Base-by-base conservation (phyloP, 2,888 invertebrate species). In the Leptinotarsa peninsularis region DNA sequence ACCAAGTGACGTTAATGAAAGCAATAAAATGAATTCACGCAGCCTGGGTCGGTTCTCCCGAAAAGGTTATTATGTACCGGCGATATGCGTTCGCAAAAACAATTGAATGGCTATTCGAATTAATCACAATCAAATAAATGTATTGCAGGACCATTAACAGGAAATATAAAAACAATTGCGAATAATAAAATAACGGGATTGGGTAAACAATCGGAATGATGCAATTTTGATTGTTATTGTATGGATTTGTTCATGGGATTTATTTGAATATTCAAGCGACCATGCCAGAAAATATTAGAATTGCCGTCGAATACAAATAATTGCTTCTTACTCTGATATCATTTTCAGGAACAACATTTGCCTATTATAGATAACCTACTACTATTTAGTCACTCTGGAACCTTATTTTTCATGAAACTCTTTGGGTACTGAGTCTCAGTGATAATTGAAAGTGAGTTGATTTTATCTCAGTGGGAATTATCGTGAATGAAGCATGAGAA, bases 61-160 rank as follows among this genome's bases (percentile, higher is more conserved):
- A 58, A 58, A 23, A 23, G 13, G 14, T 23, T 14, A 54, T 4
- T 27, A 58, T 58, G 21, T 21, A 1, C 58, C 21, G 23, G 27
- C 58, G 23, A 58, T 23, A 14, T 58, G 58, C 21, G 23, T 58
- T 58, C 14, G 23, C 21, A 10, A 58, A 58, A 58, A 58, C 58
- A 58, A 58, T 58, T 58, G 58, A 58, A 23, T 58, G 3, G 58
- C 58, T 58, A 58, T 58, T 14, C 23, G 23, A 23, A 58, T 58
- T 58, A 23, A 58, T 58, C 58, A 58, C 58, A 58, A 58, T 58
- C 58, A 58, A 58, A 18, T 23, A 58, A 58, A 58, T 58, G 58
- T 58, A 27, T 58, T 27, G 58, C 15, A 21, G 23, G 21, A 14
- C 58, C 58, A 58, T 23, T 58, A 58, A 23, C 58, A 58, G 58